Evolutionary conservation across 2,797 vertebrate genomes (phyloP), one percentile per base, ranked within the genome.

Genomic region (Notolabrus celidotus): DNA sequence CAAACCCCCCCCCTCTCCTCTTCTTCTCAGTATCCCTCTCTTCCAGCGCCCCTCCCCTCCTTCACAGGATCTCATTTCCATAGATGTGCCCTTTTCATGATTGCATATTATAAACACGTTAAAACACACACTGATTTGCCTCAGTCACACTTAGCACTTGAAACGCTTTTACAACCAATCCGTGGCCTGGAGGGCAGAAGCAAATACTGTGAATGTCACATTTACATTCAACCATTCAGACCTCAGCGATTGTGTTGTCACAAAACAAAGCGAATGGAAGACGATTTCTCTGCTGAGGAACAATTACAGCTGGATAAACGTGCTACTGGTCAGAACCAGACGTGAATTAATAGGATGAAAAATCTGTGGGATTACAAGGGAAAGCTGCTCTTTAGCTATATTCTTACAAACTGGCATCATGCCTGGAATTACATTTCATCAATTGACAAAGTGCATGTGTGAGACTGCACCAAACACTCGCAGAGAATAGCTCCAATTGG

Each of bases 51-150:
- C 71, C 73, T 53, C 79, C 70, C 63, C 68, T 74, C 68, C 68
- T 70, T 72, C 69, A 29, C 22, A 7, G 20, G 58, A 89, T 81
- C 79, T 79, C 20, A 88, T 92, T 89, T 86, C 67, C 85, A 86
- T 75, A 81, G 79, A 87, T 80, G 83, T 88, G 84, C 77, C 80
- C 82, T 87, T 89, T 93, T 89, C 87, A 87, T 88, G 84, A 91
- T 74, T 82, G 87, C 84, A 82, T 86, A 89, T 89, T 85, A 92
- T 69, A 83, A 82, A 86, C 80, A 82, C 53, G 55, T 89, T 91
- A 90, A 90, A 90, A 92, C 79, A 79, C 79, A 88, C 68, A 85
- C 60, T 20, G 79, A 83, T 89, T 88, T 76, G 68, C 78, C 84
- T 82, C 80, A 60, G 83, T 87, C 77, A 76, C 88, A 85, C 80